These are phyloP conservation scores for Limenitis camilla DNA, from an alignment of 2,888 invertebrate genomes.

Conservation along the genomic window DNA sequence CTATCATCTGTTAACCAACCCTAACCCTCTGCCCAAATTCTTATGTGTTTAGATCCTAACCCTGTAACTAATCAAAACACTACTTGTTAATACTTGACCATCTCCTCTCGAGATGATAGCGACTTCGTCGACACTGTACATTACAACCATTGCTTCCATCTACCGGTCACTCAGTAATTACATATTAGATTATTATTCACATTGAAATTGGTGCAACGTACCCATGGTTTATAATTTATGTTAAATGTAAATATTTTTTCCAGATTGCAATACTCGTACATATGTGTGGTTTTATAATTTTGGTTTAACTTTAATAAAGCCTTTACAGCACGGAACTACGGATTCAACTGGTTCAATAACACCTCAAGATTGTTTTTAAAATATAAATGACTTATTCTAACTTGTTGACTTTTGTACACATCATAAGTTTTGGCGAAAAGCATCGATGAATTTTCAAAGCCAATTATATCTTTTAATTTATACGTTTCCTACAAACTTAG, in stretches of 20 bases:
- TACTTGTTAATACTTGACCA: conserved; percentile 64
- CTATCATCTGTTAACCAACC: conserved; percentile 82
- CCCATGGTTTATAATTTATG: neutral
- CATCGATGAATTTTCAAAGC: no score
- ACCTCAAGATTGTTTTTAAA: no score
- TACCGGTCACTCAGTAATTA: conserved; percentile 47
- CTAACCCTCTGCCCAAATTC: conserved; percentile 72
- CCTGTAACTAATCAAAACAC: conserved; percentile 70
- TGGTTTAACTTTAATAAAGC: no score
- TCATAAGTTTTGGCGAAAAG: no score
- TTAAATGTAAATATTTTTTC: conserved; percentile 6
- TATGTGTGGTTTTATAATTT: no score
- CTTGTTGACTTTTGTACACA: no score
- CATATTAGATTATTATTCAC: conserved; percentile 28
- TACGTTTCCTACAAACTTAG: no score
- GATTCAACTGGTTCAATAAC: no score
- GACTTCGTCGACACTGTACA: conserved; percentile 66
- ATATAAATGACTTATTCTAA: no score
- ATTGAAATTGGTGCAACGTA: conserved; percentile 59
- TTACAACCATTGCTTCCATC: conserved; percentile 69
- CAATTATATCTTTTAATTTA: no score
- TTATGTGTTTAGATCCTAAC: conserved; percentile 74
- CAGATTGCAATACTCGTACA: no score
- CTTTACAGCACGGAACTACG: no score
- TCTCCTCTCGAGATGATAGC: conserved; percentile 61